Evolutionary conservation across 2,888 invertebrate genomes (phyloP), one percentile per base, ranked within the genome.

Genomic region (Diogma glabrata): DNA sequence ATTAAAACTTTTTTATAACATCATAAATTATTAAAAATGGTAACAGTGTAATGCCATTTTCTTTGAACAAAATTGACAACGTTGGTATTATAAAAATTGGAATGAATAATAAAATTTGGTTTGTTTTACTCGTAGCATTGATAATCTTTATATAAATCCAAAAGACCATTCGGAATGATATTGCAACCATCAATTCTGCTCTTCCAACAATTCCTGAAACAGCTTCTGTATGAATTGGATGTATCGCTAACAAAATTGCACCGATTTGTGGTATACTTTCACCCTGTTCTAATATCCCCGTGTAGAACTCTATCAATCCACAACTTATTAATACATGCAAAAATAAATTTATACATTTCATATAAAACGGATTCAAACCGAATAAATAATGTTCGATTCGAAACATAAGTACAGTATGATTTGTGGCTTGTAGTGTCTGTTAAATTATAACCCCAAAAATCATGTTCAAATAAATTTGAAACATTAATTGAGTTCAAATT

Each of bases 371-470:
- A 23, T 58, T 59, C 1, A 67, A 54, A 5, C 62, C 57, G n/a
- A 64, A 57, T 0, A 59, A 45, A 2, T 58, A 59, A 53, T 66
- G 64, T 51, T 69, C 69, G 6, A 60, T 58, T 33, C 66, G 64
- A 51, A 67, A 95, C 33, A 90, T 82, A 36, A 94, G 66, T 40
- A 87, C 81, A 77, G 66, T 92, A 97, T 0, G 95, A 95, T 69
- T 95, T 95, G 64, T 97, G 97, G 63, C 95, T 95, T 28, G 78
- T 72, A 55, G 81, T 79, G 55, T 84, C 82, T 43, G 78, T 77
- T 28, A 96, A 77, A 60, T 82, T 78, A 4, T 82, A 82, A 5
- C 96, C 97, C 97, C 97, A 97, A 70, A 94, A 97, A 67, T 97
- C 97, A 70, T 91, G 82, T 28, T 67, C 64, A 63, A 95, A 90